These are phyloP conservation scores for Cryptotermes secundus DNA, from an alignment of 1,140 invertebrate species.

Conservation along the genomic window DNA sequence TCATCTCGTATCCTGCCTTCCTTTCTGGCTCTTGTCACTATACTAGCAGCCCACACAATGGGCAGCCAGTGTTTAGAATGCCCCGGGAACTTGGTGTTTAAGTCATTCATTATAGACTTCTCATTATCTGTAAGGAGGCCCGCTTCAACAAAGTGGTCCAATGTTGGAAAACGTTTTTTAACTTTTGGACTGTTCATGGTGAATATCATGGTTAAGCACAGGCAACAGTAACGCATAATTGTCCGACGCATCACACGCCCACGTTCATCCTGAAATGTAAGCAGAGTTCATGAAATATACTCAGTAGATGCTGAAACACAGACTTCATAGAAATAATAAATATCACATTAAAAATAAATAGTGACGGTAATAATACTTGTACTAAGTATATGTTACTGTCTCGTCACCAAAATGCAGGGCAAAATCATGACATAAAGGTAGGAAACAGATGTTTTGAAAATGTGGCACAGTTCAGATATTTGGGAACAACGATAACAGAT, in stretches of 20 bases:
- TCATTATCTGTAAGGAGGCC: constrained; percentile 90
- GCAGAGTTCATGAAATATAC: not conserved
- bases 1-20: constrained; percentile 91
- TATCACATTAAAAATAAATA: too few species aligned
- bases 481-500: too few species aligned
- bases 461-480: too few species aligned
- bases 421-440: too few species aligned
- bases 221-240: constrained; percentile 80
- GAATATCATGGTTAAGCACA: constrained; percentile 79
- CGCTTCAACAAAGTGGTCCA: constrained; percentile 83
- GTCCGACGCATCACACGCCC: constrained; percentile 86
- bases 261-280: constrained; percentile 65
- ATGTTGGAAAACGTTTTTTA: constrained; percentile 88
- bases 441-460: too few species aligned
- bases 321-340: not conserved
- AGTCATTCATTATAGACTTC: constrained; percentile 70
- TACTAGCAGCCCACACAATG: constrained; percentile 88
- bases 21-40: constrained; percentile 65
- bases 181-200: constrained; percentile 83
- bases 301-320: not conserved
- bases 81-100: constrained; percentile 80
- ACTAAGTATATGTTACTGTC: too few species aligned
- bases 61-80: constrained; percentile 94
- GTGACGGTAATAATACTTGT: too few species aligned
- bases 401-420: too few species aligned